Evolutionary conservation across 2,797 vertebrate genomes (phyloP).

Genomic region (Pantherophis vulpinus): DNA sequence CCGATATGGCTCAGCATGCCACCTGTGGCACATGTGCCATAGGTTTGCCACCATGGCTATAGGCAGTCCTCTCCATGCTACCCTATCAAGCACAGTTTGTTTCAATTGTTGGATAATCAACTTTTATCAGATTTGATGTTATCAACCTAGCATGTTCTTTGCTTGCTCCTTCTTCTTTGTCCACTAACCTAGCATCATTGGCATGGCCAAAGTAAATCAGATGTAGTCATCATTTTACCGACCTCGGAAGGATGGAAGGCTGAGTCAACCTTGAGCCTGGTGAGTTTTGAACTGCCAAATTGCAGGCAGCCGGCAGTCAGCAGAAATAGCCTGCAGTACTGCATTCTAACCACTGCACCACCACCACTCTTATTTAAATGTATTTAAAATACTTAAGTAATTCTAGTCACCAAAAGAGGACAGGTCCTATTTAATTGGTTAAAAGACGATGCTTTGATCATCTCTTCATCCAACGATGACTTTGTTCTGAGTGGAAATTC

Average conservation of each 20-base stretch:
- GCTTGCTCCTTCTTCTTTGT: neutral
- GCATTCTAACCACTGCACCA: too few relatives aligned
- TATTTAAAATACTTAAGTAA: neutral
- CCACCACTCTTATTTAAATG: too few relatives aligned
- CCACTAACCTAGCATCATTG: neutral
- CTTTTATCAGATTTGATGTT: neutral
- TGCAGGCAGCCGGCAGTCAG: too few relatives aligned
- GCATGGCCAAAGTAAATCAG: neutral
- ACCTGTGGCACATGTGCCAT: too few relatives aligned
- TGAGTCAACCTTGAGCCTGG: too few relatives aligned
- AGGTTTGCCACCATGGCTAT: neutral
- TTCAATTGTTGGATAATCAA: neutral
- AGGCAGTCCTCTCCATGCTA: neutral
- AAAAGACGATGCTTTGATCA: neutral
- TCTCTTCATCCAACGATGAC: neutral
- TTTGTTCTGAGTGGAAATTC: neutral
- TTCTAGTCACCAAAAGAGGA: neutral
- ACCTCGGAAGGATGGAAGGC: too few relatives aligned
- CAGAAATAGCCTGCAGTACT: too few relatives aligned
- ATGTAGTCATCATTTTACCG: neutral
- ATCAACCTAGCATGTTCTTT: neutral
- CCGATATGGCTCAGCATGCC: too few relatives aligned
- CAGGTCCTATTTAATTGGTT: neutral
- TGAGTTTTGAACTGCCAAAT: too few relatives aligned
- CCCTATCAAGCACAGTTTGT: neutral